Percentiles rank a stretch among this genome's conserved stretches.
Evolutionary conservation across 2,797 vertebrate genomes (phyloP).

Genomic region (Hylomyscus alleni): DNA sequence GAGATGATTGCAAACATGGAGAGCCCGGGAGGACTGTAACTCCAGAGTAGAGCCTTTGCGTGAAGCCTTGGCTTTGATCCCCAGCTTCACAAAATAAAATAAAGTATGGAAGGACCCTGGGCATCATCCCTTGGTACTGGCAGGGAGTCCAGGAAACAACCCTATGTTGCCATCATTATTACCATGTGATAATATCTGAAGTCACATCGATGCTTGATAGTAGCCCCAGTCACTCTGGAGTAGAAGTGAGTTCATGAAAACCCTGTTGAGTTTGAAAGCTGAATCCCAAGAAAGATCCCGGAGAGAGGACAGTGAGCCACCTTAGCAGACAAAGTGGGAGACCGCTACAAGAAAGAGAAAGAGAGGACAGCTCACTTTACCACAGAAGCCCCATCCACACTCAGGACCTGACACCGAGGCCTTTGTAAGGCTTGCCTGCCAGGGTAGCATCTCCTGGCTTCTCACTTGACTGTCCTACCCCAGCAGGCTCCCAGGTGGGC

Average conservation of each 20-base stretch:
- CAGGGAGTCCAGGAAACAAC: background rate
- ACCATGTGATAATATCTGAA: background rate
- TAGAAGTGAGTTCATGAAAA: background rate
- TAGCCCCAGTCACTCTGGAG: background rate
- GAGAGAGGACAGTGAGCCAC: background rate
- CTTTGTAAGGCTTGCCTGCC: background rate
- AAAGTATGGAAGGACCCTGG: background rate
- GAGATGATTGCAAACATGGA: background rate
- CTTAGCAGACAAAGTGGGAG: background rate
- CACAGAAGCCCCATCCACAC: background rate
- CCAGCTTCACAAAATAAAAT: background rate
- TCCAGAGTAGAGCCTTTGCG: background rate
- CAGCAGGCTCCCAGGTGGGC: background rate
- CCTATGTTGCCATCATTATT: no score
- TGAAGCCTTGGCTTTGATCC: background rate
- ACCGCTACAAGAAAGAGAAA: background rate
- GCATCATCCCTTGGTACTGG: background rate
- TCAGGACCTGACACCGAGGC: background rate
- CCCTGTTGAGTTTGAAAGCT: background rate
- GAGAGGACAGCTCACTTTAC: background rate
- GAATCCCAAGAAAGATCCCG: background rate
- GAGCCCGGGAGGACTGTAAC: background rate
- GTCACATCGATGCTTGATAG: background rate
- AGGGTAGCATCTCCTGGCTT: background rate
- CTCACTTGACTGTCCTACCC: background rate